Percentiles rank a stretch among this genome's conserved stretches.
Conservation (phyloP, 2,797 vertebrate species). For the Eulemur coronatus region DNA sequence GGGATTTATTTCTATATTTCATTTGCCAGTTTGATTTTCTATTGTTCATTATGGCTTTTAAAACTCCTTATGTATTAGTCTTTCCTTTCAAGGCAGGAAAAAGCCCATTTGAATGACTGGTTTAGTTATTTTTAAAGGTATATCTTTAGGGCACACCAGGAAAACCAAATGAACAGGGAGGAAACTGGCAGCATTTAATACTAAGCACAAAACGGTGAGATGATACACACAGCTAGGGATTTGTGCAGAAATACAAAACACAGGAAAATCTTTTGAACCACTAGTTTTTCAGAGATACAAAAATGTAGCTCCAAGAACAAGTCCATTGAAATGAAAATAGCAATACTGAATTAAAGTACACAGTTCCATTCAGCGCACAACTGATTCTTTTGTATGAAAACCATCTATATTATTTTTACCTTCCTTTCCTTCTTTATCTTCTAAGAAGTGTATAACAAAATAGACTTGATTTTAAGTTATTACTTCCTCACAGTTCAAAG, state of each 20-base stretch:
- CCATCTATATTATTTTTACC: not conserved
- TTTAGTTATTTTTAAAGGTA: not conserved
- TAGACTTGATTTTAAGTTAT: not conserved
- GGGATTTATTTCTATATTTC: not conserved
- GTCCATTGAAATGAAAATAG: not conserved
- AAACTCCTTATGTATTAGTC: not conserved
- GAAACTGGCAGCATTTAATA: not conserved
- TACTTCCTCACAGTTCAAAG: not conserved
- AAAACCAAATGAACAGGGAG: not conserved
- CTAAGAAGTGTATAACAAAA: not conserved
- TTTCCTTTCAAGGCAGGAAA: not conserved
- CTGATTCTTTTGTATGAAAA: not conserved
- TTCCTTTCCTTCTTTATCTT: not conserved
- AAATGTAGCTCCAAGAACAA: not conserved
- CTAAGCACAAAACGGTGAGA: not conserved
- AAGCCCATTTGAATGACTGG: not conserved
- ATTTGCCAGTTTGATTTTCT: not conserved
- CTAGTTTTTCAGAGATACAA: not conserved
- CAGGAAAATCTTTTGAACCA: not conserved
- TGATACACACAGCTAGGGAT: not conserved
- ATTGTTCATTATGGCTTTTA: not conserved
- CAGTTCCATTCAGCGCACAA: not conserved
- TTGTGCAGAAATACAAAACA: not conserved
- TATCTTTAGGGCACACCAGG: not conserved
- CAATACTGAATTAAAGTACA: not conserved